Base-by-base conservation (phyloP, 1,140 invertebrate species). In the Bombus balteatus region DNA sequence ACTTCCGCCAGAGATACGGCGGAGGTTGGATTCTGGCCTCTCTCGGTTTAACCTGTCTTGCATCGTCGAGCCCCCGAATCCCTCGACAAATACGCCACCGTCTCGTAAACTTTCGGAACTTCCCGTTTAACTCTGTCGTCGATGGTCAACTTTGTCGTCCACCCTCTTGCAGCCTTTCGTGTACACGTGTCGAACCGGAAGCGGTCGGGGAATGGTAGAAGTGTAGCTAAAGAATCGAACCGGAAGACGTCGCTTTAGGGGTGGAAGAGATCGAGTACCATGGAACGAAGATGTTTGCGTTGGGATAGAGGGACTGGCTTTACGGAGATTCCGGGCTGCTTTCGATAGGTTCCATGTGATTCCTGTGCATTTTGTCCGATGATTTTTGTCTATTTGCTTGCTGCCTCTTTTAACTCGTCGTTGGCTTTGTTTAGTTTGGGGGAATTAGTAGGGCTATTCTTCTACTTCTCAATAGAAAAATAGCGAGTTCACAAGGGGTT, bases 21-120 rank as follows among this genome's bases (percentile, higher is more conserved):
- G 62, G 34, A 41, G 82, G 74, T 57, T 22, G 25, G 32, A 74
- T 82, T 43, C 70, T 47, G 53, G 59, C 59, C 53, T 37, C 37
- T 18, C 65, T 37, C 41, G 83, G 83, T 85, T 85, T 85, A 85
- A 85, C 83, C 83, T 80, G 83, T 47, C 83, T 39, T n/a, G 76
- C 66, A 70, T 59, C 37, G 65, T 1, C 75, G 75, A 78, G 65
- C 59, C 65, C 74, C 47, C 18, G 62, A 57, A 70, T 70, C 76
- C 65, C 76, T 68, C 47, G 76, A 85, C 83, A 85, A 85, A 85
- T 85, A 85, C 83, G 83, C 28, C 68, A 68, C 79, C 66, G 76
- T 85, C 83, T 85, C 83, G 76, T 80, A 80, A 85, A 85, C 83
- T 85, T 85, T 79, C 57, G 3, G 9, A 72, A 85, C 53, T 72